Conservation (phyloP, 2,797 vertebrate species). For the Phrynocephalus vlangalii region DNA sequence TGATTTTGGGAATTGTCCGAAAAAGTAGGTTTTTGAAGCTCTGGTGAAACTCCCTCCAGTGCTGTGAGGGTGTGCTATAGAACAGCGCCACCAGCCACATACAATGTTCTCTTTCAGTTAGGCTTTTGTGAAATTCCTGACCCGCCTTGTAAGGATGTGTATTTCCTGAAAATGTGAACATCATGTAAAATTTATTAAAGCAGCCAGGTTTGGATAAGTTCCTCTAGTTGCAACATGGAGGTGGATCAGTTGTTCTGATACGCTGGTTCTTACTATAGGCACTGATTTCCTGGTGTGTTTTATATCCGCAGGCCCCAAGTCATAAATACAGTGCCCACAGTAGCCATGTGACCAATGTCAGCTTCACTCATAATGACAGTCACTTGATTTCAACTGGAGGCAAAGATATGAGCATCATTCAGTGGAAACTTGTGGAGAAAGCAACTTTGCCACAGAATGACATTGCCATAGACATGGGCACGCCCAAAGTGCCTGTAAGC, state of each 20-base stretch:
- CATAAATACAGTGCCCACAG: slow-evolving; percentile 97
- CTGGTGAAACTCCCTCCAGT: background rate
- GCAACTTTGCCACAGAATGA: slow-evolving; percentile 80
- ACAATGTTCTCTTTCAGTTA: background rate
- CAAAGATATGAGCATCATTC: slow-evolving; percentile 97
- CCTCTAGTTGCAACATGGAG: background rate
- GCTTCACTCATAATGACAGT: slow-evolving; percentile 89
- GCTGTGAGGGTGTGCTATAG: background rate
- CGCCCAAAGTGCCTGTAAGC: slow-evolving; percentile 70
- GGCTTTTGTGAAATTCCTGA: background rate
- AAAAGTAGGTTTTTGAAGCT: too few relatives aligned
- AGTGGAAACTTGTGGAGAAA: slow-evolving; percentile 95
- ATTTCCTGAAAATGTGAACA: background rate
- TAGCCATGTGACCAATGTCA: slow-evolving; percentile 98
- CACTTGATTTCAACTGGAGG: slow-evolving; percentile 97
- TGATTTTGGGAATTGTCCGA: too few relatives aligned
- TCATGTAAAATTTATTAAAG: background rate
- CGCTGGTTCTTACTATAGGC: background rate
- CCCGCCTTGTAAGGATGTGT: background rate
- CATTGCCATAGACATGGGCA: slow-evolving; percentile 68
- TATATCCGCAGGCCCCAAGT: slow-evolving; percentile 88
- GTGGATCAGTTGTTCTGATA: background rate
- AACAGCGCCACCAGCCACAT: background rate
- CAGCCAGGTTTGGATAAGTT: background rate
- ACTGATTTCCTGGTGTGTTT: slow-evolving; percentile 41